phyloP scores from a whole-genome alignment of 2,113 vertebrate genomes.

The Chrysemys picta region DNA sequence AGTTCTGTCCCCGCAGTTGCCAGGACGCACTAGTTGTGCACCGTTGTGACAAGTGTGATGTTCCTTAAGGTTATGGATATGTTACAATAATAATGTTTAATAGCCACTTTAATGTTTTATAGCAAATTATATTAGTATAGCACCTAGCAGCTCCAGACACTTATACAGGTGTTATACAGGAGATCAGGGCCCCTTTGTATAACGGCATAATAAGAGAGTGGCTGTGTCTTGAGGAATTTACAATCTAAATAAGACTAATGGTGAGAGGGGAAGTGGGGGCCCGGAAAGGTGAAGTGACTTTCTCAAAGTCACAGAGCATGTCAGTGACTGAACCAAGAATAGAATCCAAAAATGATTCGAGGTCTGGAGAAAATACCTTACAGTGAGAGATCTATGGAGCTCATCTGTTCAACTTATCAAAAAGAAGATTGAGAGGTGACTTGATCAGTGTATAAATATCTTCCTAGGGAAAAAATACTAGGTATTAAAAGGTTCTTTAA shows the following conservation, averaged over 20 bases:
- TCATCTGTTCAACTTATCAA: conserved; percentile 21
- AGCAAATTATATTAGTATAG: not conserved
- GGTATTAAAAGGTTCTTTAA: not conserved
- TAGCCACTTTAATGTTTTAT: not conserved
- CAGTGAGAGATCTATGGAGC: not conserved
- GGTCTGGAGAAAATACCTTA: not conserved
- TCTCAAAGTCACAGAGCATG: not conserved
- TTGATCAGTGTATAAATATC: conserved; percentile 2
- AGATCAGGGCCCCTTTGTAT: not conserved
- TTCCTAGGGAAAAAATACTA: not conserved
- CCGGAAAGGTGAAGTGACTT: not conserved
- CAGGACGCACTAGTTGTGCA: not conserved
- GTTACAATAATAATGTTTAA: not conserved
- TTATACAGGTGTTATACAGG: not conserved
- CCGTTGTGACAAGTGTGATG: not conserved
- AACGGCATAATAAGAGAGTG: not conserved
- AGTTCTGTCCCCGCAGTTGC: not conserved
- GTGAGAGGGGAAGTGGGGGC: not conserved
- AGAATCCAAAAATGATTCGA: not conserved
- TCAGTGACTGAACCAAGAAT: not conserved
- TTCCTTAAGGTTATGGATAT: not conserved
- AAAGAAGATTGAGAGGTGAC: conserved; percentile 25
- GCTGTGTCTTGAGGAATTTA: not conserved
- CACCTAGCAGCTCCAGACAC: not conserved
- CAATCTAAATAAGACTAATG: not conserved